Evolutionary conservation across 1,140 invertebrate species (phyloP).

Genomic region (Bombus difficillimus): DNA sequence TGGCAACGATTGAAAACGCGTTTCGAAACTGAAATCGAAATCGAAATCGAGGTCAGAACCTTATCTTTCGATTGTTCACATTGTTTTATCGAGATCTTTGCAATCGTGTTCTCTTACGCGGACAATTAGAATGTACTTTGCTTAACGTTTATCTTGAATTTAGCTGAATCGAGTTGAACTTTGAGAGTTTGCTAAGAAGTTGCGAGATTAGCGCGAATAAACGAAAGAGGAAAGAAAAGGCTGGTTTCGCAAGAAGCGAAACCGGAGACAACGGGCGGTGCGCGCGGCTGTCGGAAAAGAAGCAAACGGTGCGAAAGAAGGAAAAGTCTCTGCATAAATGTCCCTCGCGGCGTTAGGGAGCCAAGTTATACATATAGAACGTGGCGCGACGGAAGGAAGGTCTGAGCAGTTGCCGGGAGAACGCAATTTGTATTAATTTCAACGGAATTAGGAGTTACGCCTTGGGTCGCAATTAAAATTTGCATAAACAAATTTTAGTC

Average conservation of each 20-base stretch:
- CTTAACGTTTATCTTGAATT: background rate
- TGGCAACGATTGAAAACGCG: constrained; percentile 30
- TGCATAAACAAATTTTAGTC: constrained; percentile 74
- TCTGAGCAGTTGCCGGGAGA: constrained; percentile 45
- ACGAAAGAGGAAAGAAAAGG: background rate
- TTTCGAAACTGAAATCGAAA: constrained; percentile 15
- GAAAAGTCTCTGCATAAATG: constrained; percentile 54
- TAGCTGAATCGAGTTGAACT: background rate
- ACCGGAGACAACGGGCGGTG: background rate
- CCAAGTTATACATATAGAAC: constrained; percentile 8
- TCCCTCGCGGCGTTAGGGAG: constrained; percentile 32
- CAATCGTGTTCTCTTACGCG: background rate
- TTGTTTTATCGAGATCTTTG: background rate
- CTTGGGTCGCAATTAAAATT: constrained; percentile 73
- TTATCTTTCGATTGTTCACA: background rate
- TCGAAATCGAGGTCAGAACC: background rate
- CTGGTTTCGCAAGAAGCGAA: background rate
- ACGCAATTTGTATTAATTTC: constrained; percentile 77
- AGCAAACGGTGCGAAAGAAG: constrained; percentile 26
- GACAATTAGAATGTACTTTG: background rate
- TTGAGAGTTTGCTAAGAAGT: background rate
- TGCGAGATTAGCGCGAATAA: constrained; percentile 12
- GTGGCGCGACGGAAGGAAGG: constrained; percentile 32
- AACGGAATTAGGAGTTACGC: constrained; percentile 73
- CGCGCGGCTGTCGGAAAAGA: background rate